Percentiles rank a stretch among this genome's conserved stretches.
Evolutionary conservation across 2,113 vertebrate species (phyloP).

Genomic region (Rhabdomys dilectus): DNA sequence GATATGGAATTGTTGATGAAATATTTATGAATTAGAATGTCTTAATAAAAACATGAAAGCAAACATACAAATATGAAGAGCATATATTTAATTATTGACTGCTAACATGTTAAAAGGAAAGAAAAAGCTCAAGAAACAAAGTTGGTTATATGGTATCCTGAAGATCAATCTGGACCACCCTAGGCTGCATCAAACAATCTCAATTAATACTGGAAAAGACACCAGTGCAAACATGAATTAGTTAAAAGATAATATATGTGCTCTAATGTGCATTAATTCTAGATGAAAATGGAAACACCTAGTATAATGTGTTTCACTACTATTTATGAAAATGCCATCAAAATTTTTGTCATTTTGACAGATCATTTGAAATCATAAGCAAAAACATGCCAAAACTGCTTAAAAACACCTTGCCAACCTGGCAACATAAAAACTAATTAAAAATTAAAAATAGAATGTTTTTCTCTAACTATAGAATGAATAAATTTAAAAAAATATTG

Average conservation of each 20-base stretch:
- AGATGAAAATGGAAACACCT: neutral
- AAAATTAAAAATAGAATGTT: neutral
- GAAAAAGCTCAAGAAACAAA: neutral
- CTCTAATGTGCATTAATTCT: neutral
- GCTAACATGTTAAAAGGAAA: neutral
- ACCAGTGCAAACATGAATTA: neutral
- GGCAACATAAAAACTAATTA: neutral
- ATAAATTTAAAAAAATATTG: neutral
- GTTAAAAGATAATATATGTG: neutral
- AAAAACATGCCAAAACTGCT: slow-evolving; percentile 12
- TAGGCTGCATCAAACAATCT: neutral
- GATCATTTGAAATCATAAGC: slow-evolving; percentile 16
- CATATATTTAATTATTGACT: neutral
- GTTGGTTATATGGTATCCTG: neutral
- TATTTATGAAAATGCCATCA: neutral
- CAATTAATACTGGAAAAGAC: neutral
- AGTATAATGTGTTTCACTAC: neutral
- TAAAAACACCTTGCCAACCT: neutral
- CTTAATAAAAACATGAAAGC: neutral
- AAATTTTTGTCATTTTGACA: slow-evolving; percentile 44
- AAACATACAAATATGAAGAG: neutral
- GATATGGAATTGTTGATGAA: neutral
- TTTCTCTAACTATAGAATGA: neutral
- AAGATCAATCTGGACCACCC: neutral
- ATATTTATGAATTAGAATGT: neutral